These are phyloP conservation scores for Poeciliopsis retropinna DNA, from an alignment of 2,113 vertebrate genomes.

Conservation along the genomic window DNA sequence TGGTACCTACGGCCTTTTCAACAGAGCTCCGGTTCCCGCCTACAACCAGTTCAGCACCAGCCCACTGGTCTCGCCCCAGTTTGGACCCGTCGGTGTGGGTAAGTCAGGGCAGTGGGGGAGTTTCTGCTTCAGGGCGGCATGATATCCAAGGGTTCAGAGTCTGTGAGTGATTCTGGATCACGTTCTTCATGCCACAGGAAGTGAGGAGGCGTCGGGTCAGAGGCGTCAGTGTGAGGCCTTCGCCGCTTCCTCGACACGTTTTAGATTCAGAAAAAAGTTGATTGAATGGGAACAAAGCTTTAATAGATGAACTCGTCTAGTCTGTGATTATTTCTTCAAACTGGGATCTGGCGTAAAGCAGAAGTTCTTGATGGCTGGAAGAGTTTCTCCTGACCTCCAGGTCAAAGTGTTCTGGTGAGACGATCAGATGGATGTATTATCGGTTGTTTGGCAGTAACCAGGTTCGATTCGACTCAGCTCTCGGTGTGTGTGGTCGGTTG, in stretches of 20 bases:
- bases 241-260: conserved; percentile 14
- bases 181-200: conserved; percentile 45
- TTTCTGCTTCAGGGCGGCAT: conserved; percentile 2
- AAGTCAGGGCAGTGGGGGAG: conserved; percentile 44
- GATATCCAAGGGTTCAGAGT: conserved; percentile 53
- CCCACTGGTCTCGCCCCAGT: conserved; percentile 88
- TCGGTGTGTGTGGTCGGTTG: neutral
- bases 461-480: no score
- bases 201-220: conserved; percentile 3
- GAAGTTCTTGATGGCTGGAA: no score
- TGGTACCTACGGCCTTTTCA: conserved; percentile 90
- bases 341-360: no score
- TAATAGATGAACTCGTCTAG: no score
- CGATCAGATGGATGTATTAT: no score
- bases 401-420: no score
- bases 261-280: no score
- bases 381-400: no score
- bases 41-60: conserved; percentile 92
- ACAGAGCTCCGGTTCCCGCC: conserved; percentile 88
- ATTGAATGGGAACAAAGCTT: no score
- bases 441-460: no score
- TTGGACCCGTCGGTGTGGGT: conserved; percentile 90
- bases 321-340: no score
- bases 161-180: conserved; percentile 29
- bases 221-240: neutral